phyloP scores from a whole-genome alignment of 1,140 invertebrate species.

The Drosophila navojoa region DNA sequence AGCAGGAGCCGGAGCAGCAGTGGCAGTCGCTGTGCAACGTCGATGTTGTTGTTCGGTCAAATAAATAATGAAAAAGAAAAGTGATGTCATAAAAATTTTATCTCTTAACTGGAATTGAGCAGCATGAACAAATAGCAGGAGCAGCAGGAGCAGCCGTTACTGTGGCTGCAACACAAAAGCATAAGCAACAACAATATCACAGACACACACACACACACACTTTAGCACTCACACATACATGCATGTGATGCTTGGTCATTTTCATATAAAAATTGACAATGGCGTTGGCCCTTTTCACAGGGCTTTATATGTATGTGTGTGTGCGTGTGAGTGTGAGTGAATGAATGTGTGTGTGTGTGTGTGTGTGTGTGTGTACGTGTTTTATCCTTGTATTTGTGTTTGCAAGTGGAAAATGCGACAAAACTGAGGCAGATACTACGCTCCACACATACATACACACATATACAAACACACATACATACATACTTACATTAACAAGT shows the following conservation, averaged over 20 bases:
- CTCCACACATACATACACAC: too few species aligned
- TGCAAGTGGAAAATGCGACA: constrained; percentile 71
- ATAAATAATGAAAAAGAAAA: constrained; percentile 80
- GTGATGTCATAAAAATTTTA: constrained; percentile 80
- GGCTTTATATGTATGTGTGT: background rate
- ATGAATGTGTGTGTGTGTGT: background rate
- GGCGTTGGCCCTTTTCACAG: constrained; percentile 35
- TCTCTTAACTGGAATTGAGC: constrained; percentile 81
- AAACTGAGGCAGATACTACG: constrained; percentile 42
- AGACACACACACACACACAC: constrained; percentile 5
- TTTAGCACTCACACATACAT: background rate
- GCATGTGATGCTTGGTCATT: constrained; percentile 56
- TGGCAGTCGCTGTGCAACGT: too few species aligned
- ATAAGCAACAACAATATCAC: constrained; percentile 32
- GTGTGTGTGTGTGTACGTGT: constrained; percentile 1
- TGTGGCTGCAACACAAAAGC: constrained; percentile 17
- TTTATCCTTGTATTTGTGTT: constrained; percentile 7
- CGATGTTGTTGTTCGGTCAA: constrained; percentile 43
- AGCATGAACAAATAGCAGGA: constrained; percentile 55
- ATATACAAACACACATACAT: too few species aligned
- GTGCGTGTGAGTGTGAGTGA: background rate
- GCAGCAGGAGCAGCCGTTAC: constrained; percentile 1
- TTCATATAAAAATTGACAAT: constrained; percentile 58
- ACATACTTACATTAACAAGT: too few species aligned
- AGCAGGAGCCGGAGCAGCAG: constrained; percentile 6